phyloP scores from a whole-genome alignment of 2,797 vertebrate genomes.

The Peromyscus attwateri region DNA sequence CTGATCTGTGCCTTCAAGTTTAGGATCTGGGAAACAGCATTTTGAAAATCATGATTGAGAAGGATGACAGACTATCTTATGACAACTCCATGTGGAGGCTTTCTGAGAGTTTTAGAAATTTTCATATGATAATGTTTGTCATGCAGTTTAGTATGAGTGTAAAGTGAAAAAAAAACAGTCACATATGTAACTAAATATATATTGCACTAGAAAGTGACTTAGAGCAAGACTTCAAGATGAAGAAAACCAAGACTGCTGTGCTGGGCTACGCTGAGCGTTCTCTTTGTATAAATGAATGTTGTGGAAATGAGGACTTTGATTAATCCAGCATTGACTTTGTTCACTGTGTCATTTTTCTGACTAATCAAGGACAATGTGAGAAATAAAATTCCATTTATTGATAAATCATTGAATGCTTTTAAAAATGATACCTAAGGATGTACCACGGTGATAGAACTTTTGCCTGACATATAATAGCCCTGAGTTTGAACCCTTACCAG shows the following conservation, averaged over 20 bases:
- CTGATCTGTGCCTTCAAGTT: conserved; percentile 87
- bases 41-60: conserved; percentile 86
- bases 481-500: not conserved
- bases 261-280: conserved; percentile 83
- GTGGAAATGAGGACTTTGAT: conserved; percentile 78
- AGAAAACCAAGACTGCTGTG: conserved; percentile 80
- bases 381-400: conserved; percentile 88
- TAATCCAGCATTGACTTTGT: conserved; percentile 84
- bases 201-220: conserved; percentile 75
- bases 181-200: conserved; percentile 68
- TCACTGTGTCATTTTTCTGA: conserved; percentile 86
- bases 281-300: conserved; percentile 82
- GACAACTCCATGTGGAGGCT: conserved; percentile 88
- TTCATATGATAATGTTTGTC: conserved; percentile 75
- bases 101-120: conserved; percentile 74
- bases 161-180: conserved; percentile 14
- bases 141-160: conserved; percentile 80
- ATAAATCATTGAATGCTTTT: conserved; percentile 70
- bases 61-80: conserved; percentile 89
- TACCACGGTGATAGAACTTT: not conserved
- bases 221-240: conserved; percentile 76
- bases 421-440: not conserved
- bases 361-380: conserved; percentile 86
- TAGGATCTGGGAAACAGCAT: conserved; percentile 87
- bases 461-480: not conserved